phyloP scores from a whole-genome alignment of 1,140 invertebrate species.

The Adoxophyes honmai region DNA sequence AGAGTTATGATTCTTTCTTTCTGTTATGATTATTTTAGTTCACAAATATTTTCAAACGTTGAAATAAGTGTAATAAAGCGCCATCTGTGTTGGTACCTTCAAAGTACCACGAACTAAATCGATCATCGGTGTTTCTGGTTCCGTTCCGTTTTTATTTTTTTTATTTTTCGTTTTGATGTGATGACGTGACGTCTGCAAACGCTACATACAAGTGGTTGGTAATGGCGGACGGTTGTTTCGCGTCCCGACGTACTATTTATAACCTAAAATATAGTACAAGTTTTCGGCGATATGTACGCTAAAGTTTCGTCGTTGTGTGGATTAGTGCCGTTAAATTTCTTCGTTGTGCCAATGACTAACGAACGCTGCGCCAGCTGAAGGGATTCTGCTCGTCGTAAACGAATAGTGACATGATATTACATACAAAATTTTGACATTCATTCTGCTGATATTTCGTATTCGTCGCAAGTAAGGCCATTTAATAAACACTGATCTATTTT shows the following conservation, averaged over 20 bases:
- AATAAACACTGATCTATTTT: constrained; percentile 77
- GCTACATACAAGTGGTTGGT: constrained; percentile 70
- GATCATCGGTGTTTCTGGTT: constrained; percentile 36
- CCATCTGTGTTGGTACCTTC: constrained; percentile 40
- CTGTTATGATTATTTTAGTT: too few species aligned
- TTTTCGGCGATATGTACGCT: constrained; percentile 77
- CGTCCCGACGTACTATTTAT: constrained; percentile 77
- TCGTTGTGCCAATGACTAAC: constrained; percentile 70
- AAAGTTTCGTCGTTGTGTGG: constrained; percentile 71
- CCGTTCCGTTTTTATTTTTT: constrained; percentile 42
- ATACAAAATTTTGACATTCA: constrained; percentile 77
- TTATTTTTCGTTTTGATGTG: constrained; percentile 42
- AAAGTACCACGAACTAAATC: constrained; percentile 29
- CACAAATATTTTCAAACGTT: too few species aligned
- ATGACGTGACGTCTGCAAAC: constrained; percentile 67
- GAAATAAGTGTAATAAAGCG: constrained; percentile 22
- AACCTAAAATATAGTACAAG: constrained; percentile 77
- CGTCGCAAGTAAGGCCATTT: constrained; percentile 76
- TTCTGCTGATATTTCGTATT: constrained; percentile 74
- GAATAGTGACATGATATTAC: constrained; percentile 75
- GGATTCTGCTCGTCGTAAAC: constrained; percentile 60
- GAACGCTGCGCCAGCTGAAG: constrained; percentile 61
- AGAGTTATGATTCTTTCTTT: too few species aligned
- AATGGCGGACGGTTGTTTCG: constrained; percentile 76
- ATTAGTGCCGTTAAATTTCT: constrained; percentile 72